phyloP scores from a whole-genome alignment of 2,888 invertebrate species.

The Heliconius ismenius region DNA sequence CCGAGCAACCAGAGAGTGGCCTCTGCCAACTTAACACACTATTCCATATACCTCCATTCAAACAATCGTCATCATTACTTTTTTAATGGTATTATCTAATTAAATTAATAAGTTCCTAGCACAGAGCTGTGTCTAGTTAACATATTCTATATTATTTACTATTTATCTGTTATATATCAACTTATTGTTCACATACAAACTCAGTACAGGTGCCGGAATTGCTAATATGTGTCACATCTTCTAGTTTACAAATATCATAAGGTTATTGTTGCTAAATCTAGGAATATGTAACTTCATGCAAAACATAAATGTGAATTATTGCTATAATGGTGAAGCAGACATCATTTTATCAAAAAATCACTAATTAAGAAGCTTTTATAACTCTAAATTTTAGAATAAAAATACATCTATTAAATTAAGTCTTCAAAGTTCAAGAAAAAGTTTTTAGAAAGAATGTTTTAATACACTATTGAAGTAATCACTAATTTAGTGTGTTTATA shows the following conservation, averaged over 20 bases:
- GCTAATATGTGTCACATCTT: neutral
- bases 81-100: neutral
- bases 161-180: neutral
- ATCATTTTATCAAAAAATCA: neutral
- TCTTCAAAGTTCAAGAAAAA: neutral
- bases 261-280: constrained; percentile 16
- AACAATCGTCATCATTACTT: neutral
- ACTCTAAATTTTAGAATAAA: neutral
- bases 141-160: neutral
- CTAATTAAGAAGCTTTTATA: neutral
- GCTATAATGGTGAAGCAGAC: neutral
- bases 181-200: constrained; percentile 8
- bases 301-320: neutral
- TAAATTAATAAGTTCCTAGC: constrained; percentile 9
- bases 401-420: neutral
- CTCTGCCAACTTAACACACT: neutral
- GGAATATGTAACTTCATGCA: constrained; percentile 22
- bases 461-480: neutral
- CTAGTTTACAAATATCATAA: neutral
- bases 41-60: neutral
- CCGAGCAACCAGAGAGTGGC: constrained; percentile 22
- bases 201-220: constrained; percentile 12
- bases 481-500: neutral
- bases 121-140: constrained; percentile 18
- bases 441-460: neutral